phyloP scores from a whole-genome alignment of 2,888 invertebrate genomes.

The Scaptomyza tumidula region DNA sequence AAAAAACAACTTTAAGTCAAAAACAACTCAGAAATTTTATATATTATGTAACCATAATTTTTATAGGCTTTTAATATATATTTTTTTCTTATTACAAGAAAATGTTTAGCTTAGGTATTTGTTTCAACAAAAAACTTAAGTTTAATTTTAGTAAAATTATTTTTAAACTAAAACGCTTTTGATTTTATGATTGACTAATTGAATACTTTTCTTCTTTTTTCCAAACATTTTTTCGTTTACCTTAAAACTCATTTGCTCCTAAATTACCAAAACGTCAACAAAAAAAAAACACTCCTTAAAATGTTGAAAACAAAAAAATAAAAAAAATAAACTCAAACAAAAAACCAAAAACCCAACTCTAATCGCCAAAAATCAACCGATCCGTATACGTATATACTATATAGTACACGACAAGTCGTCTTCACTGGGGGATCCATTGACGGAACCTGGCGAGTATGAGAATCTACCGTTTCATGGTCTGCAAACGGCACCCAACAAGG shows the following conservation, averaged over 20 bases:
- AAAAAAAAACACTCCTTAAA: slow-evolving; percentile 24
- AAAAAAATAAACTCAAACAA: slow-evolving; percentile 30
- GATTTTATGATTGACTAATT: slow-evolving; percentile 65
- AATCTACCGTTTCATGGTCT: slow-evolving; percentile 97
- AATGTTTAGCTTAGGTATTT: slow-evolving; percentile 32
- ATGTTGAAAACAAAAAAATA: slow-evolving; percentile 19
- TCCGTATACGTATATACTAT: slow-evolving; percentile 54
- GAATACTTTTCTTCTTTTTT: slow-evolving; percentile 51
- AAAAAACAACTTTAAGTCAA: slow-evolving; percentile 17
- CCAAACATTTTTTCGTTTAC: slow-evolving; percentile 48
- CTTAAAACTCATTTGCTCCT: slow-evolving; percentile 48
- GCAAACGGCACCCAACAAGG: slow-evolving; percentile 96
- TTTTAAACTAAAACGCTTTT: slow-evolving; percentile 41
- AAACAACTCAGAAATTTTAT: slow-evolving; percentile 8
- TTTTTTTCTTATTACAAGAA: slow-evolving; percentile 10
- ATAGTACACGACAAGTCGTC: slow-evolving; percentile 85
- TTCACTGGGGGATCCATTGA: slow-evolving; percentile 88
- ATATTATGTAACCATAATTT: slow-evolving; percentile 19
- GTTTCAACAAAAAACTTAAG: slow-evolving; percentile 20
- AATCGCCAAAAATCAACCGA: slow-evolving; percentile 60
- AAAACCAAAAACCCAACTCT: slow-evolving; percentile 45
- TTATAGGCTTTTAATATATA: slow-evolving; percentile 22
- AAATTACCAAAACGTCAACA: slow-evolving; percentile 34
- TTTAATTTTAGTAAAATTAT: slow-evolving; percentile 51
- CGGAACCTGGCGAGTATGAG: slow-evolving; percentile 95